Evolutionary conservation across 2,113 vertebrate genomes (phyloP), one percentile per base, ranked within the genome.

Genomic region (Miniopterus natalensis): DNA sequence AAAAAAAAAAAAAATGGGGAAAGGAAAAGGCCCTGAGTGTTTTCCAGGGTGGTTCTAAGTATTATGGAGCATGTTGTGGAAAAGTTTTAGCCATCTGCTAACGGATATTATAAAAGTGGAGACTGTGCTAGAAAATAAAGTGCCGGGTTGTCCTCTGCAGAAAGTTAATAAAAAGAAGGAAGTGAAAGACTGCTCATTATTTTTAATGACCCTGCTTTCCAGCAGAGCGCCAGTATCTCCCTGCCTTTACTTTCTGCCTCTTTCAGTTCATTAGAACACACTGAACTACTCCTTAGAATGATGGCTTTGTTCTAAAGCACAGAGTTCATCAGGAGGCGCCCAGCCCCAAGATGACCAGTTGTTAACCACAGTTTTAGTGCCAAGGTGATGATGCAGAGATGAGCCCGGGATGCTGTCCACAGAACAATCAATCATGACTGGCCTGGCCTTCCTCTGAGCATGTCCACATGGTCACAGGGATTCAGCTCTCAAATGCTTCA

Each of bases 151-250:
- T 98, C 97, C 97, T 98, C 96, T 98, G 96, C 98, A 98, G 97
- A 98, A 98, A 98, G 97, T 98, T 98, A 98, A 98, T 98, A 99
- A 98, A 98, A 98, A 98, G 97, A 97, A 98, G 95, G 98, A 99
- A 99, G 98, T 98, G 97, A 97, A 97, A 97, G 96, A 87, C 92
- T 95, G 98, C 98, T 99, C 98, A 98, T 99, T 99, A 99, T 99
- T 99, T 99, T 99, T 99, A 99, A 99, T 98, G 98, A 97, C 98
- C 98, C 98, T 98, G 97, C 98, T 98, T 99, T 98, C 98, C 98
- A 99, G 98, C 98, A 98, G 98, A 98, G 98, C 92, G 98, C 98
- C 98, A 97, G 90, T 98, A 98, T 99, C 98, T 98, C 98, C 95
- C 95, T 97, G 96, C 97, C 97, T 98, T 98, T 87, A 96, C 98